A percentile compares a stretch with the other conserved stretches of the same genome.
Conservation (phyloP, 2,888 invertebrate species). For the Empis stercorea region DNA sequence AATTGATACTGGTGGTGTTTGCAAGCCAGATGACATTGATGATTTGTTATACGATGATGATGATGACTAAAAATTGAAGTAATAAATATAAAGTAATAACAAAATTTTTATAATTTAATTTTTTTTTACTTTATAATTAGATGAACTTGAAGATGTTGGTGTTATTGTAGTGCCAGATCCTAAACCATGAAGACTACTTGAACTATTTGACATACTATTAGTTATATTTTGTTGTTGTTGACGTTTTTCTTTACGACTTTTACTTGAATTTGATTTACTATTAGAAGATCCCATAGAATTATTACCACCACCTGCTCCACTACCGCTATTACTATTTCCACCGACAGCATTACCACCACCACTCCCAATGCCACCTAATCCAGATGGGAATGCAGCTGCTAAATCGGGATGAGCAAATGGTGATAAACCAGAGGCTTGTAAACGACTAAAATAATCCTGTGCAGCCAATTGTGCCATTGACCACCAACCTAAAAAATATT, state of each 20-base stretch:
- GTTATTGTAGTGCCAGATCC: conserved; percentile 30
- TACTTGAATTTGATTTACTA: conserved; percentile 27
- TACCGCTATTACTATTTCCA: conserved; percentile 26
- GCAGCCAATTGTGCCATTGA: conserved; percentile 81
- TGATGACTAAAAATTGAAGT: conserved; percentile 19
- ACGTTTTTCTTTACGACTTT: conserved; percentile 33
- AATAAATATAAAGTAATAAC: neutral
- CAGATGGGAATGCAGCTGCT: conserved; percentile 41
- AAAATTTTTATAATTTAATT: conserved; percentile 1
- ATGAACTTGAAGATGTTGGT: conserved; percentile 20
- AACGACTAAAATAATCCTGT: conserved; percentile 72
- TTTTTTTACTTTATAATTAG: neutral
- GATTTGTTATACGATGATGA: conserved; percentile 31
- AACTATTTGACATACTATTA: conserved; percentile 25
- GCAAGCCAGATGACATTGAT: conserved; percentile 23
- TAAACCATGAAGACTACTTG: conserved; percentile 29
- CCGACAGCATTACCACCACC: conserved; percentile 26
- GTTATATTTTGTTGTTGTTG: conserved; percentile 31
- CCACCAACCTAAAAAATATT: conserved; percentile 69
- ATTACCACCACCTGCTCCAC: conserved; percentile 29
- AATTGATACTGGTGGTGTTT: conserved; percentile 25
- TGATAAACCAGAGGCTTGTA: conserved; percentile 66
- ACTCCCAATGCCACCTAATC: conserved; percentile 18
- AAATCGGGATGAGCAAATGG: conserved; percentile 56
- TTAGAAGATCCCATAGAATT: conserved; percentile 20